Evolutionary conservation across 2,797 vertebrate genomes (phyloP).

Genomic region (Carcharodon carcharias): DNA sequence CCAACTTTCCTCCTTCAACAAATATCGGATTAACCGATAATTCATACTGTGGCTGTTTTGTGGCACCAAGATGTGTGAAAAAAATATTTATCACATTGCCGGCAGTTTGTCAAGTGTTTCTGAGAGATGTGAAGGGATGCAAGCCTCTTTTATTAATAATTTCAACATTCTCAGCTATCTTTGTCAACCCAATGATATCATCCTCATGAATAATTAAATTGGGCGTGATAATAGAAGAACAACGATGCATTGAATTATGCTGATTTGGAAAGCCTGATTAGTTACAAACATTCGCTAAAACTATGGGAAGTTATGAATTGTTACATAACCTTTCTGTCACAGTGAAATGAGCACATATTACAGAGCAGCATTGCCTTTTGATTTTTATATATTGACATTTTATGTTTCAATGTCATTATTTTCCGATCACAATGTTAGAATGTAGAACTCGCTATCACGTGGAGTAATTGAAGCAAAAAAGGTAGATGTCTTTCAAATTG

Average conservation of each 20-base stretch:
- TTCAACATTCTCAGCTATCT: not conserved
- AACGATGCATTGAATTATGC: not conserved
- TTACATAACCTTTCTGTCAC: not conserved
- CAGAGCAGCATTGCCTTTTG: not conserved
- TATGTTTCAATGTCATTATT: not conserved
- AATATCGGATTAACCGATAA: not conserved
- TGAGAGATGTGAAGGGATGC: not conserved
- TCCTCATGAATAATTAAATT: not conserved
- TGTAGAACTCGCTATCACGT: not conserved
- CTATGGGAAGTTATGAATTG: constrained; percentile 1
- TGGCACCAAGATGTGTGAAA: not conserved
- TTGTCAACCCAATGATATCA: not conserved
- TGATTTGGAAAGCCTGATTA: not conserved
- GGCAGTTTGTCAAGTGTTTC: not conserved
- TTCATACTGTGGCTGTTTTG: not conserved
- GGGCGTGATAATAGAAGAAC: not conserved
- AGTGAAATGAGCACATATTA: not conserved
- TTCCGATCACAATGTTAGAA: not conserved
- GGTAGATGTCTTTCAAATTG: not conserved
- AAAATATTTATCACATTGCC: not conserved
- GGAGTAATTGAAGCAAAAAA: not conserved
- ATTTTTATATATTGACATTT: not conserved
- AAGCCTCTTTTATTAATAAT: not conserved
- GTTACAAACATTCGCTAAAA: not conserved
- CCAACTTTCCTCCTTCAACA: not conserved